Base-by-base conservation (phyloP, 2,797 vertebrate genomes). In the Apogon hyalosoma region DNA sequence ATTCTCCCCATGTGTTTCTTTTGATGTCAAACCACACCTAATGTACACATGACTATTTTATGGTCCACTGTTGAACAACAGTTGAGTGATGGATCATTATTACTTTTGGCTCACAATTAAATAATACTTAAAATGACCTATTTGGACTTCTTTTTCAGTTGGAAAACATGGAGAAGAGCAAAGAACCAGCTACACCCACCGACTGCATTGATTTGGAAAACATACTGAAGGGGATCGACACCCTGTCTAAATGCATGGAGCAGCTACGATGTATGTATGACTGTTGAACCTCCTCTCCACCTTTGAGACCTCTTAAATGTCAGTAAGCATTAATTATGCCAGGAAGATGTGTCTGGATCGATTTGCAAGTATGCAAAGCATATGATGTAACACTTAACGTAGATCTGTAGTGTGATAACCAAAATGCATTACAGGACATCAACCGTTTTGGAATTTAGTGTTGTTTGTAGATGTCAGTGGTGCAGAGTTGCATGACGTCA, bases 301-400 rank as follows among this genome's bases (percentile, higher is more conserved):
- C 8, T 36, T 62, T 63, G 3, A 10, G 41, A 41, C 28, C 14
- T 56, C 21, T 24, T 16, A 40, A 63, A 72, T 71, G 42, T 74
- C 64, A 59, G 61, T 16, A 69, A 63, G 18, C 49, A 58, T 71
- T 52, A 0, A 56, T 70, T 67, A 40, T 65, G 13, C 14, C 24
- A 40, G 56, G 15, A 50, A 66, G 21, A 40, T 41, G 31, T 21
- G 61, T 36, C 51, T 57, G 73, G 38, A 78, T 69, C 7, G 9
- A 79, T 88, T 82, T 86, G 78, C 77, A 82, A 68, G 77, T 81
- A 88, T 91, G 83, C 87, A 90, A 92, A 91, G 41, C 57, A 2
- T 10, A 15, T 73, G 46, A 79, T 68, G 43, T 73, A 72, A 79
- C 75, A 54, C 58, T 55, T 83, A 4, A 38, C 38, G 14, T 19